These are phyloP conservation scores for Cheilosia scutellata DNA, from an alignment of 2,888 invertebrate genomes.

Conservation along the genomic window DNA sequence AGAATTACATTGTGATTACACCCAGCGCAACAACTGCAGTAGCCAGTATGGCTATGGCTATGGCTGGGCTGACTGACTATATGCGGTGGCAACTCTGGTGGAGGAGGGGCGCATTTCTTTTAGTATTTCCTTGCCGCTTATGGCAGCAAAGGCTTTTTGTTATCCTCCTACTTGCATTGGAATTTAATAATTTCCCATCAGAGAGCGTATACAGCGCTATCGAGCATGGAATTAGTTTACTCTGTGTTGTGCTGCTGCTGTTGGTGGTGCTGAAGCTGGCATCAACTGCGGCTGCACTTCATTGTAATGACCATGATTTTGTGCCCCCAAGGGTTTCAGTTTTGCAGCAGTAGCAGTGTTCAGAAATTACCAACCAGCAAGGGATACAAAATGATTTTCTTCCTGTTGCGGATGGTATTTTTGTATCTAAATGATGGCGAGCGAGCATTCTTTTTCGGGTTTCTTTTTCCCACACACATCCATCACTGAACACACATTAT, in stretches of 20 bases:
- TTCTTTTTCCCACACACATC: slow-evolving; percentile 21
- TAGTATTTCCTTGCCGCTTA: slow-evolving; percentile 37
- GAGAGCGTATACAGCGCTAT: slow-evolving; percentile 11
- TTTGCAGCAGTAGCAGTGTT: slow-evolving; percentile 41
- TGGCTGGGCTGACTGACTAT: slow-evolving; percentile 43
- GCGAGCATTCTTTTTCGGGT: neutral
- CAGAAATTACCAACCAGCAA: slow-evolving; percentile 1
- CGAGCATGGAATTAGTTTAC: slow-evolving; percentile 61
- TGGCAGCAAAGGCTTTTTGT: slow-evolving; percentile 45
- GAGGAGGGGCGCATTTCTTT: slow-evolving; percentile 61
- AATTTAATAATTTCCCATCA: slow-evolving; percentile 75
- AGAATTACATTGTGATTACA: slow-evolving; percentile 75
- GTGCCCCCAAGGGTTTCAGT: slow-evolving; percentile 60
- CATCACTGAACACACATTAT: slow-evolving; percentile 46
- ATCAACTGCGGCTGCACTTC: slow-evolving; percentile 74
- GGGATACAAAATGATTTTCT: slow-evolving; percentile 53
- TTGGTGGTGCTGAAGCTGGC: slow-evolving; percentile 76
- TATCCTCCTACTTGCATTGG: slow-evolving; percentile 75
- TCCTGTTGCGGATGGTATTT: slow-evolving; percentile 52
- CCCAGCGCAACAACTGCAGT: slow-evolving; percentile 55
- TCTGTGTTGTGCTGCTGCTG: slow-evolving; percentile 37
- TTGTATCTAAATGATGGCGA: slow-evolving; percentile 23
- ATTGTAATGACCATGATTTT: slow-evolving; percentile 75
- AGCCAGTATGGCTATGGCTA: slow-evolving; percentile 37
- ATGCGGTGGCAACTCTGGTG: slow-evolving; percentile 56